These are phyloP conservation scores for Euthynnus affinis DNA, from an alignment of 2,797 vertebrate species.

Conservation along the genomic window DNA sequence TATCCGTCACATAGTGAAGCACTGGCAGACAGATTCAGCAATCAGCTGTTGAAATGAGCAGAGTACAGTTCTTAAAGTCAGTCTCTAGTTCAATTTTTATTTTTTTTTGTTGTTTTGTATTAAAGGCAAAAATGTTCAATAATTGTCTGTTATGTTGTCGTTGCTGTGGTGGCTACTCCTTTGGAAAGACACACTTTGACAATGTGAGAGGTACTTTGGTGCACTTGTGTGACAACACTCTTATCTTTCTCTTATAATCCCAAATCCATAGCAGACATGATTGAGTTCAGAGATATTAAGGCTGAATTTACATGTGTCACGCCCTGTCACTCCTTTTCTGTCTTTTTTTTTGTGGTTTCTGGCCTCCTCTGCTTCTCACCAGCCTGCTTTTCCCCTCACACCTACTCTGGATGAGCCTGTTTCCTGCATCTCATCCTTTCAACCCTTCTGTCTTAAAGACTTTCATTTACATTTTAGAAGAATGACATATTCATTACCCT, in stretches of 20 bases:
- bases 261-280: slow-evolving; percentile 26
- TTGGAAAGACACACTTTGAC: slow-evolving; percentile 2
- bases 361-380: too few species aligned
- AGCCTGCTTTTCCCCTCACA: too few species aligned
- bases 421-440: too few species aligned
- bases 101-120: background rate
- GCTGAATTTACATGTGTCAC: slow-evolving; percentile 13
- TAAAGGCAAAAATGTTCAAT: background rate
- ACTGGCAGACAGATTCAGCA: slow-evolving; percentile 13
- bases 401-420: too few species aligned
- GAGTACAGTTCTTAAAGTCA: background rate
- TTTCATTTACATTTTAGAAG: too few species aligned
- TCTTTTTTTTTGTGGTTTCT: too few species aligned
- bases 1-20: slow-evolving; percentile 26
- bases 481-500: too few species aligned
- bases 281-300: slow-evolving; percentile 26
- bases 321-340: too few species aligned
- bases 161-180: background rate
- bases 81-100: background rate
- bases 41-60: slow-evolving; percentile 43
- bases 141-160: background rate
- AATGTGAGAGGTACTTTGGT: slow-evolving; percentile 7
- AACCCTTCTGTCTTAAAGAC: too few species aligned
- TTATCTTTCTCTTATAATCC: slow-evolving; percentile 31
- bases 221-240: background rate